phyloP scores from a whole-genome alignment of 1,140 invertebrate species.

The Dysdera silvatica region DNA sequence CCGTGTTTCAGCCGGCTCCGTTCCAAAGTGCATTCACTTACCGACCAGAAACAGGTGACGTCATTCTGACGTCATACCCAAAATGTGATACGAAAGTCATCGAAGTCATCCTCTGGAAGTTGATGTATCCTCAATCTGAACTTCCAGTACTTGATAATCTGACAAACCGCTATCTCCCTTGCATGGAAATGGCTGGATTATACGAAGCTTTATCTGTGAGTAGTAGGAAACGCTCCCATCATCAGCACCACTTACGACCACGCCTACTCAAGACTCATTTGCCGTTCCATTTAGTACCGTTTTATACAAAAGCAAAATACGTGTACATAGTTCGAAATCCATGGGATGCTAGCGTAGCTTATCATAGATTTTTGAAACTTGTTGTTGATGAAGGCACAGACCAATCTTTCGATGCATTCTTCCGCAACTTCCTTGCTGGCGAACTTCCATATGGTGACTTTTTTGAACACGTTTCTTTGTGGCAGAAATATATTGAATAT shows the following conservation, averaged over 20 bases:
- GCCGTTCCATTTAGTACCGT: neutral
- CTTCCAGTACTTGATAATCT: neutral
- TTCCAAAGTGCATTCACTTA: neutral
- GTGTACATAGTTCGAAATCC: neutral
- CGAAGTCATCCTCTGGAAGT: neutral
- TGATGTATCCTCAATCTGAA: neutral
- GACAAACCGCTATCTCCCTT: neutral
- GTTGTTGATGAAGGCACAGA: neutral
- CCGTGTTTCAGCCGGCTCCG: neutral
- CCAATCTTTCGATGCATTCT: neutral
- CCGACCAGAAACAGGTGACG: neutral
- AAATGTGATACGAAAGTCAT: neutral
- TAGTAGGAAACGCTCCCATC: no score
- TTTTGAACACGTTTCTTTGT: neutral
- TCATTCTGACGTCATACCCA: neutral
- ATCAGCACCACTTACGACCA: no score
- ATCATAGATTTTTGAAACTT: neutral
- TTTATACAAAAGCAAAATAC: neutral
- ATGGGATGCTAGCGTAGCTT: neutral
- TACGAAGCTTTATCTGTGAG: no score
- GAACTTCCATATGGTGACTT: neutral
- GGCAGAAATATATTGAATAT: neutral
- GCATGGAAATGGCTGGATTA: neutral
- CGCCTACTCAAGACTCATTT: constrained; percentile 1
- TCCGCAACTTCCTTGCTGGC: neutral